Percentiles rank a stretch among this genome's conserved stretches.
Evolutionary conservation across 2,113 vertebrate genomes (phyloP).

Genomic region (Pseudorasbora parva): DNA sequence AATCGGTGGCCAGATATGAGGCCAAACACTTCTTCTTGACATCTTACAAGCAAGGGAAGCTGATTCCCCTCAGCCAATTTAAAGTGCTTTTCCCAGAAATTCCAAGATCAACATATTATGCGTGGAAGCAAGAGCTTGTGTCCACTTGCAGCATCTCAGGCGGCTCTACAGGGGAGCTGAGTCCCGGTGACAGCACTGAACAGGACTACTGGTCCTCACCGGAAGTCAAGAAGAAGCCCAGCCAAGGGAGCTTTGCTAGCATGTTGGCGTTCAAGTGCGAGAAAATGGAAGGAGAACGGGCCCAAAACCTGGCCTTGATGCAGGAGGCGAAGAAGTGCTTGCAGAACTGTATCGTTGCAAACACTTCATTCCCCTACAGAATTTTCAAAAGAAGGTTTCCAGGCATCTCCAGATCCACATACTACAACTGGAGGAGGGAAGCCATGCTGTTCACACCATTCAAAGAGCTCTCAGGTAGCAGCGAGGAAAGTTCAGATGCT

Average conservation of each 20-base stretch:
- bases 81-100: slow-evolving; percentile 91
- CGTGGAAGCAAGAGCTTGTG: slow-evolving; percentile 94
- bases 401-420: slow-evolving; percentile 93
- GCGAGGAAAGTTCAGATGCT: slow-evolving; percentile 71
- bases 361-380: slow-evolving; percentile 87
- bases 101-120: slow-evolving; percentile 93
- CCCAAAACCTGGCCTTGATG: slow-evolving; percentile 80
- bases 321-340: slow-evolving; percentile 90
- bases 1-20: slow-evolving; percentile 86
- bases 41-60: slow-evolving; percentile 84
- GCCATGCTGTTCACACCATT: slow-evolving; percentile 85
- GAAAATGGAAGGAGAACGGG: slow-evolving; percentile 71
- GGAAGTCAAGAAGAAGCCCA: slow-evolving; percentile 63
- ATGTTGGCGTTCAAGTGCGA: slow-evolving; percentile 67
- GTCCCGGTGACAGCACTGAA: slow-evolving; percentile 74
- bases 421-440: slow-evolving; percentile 97
- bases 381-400: slow-evolving; percentile 92
- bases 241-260: slow-evolving; percentile 64
- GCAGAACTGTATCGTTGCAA: slow-evolving; percentile 89
- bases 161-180: slow-evolving; percentile 69
- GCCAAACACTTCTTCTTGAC: slow-evolving; percentile 93
- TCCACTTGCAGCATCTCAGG: slow-evolving; percentile 73
- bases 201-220: slow-evolving; percentile 77
- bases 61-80: slow-evolving; percentile 89
- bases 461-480: slow-evolving; percentile 72